These are phyloP conservation scores for Paratrypauchen microcephalus DNA, from an alignment of 2,797 vertebrate species.

Conservation along the genomic window DNA sequence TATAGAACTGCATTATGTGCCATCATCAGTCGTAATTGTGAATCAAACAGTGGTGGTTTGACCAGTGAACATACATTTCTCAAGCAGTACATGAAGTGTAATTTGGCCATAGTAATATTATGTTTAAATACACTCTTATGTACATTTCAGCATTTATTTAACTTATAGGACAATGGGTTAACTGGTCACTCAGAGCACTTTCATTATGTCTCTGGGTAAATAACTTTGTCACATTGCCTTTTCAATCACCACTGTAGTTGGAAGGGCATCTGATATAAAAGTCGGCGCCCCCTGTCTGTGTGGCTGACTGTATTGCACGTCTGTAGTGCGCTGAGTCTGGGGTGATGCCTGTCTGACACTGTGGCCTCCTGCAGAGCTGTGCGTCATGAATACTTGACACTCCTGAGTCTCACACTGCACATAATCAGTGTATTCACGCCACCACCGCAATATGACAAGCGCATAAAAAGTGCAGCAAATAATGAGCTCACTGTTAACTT, in stretches of 20 bases:
- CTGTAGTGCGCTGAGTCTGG: not conserved
- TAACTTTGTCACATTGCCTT: not conserved
- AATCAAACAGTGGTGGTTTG: no score
- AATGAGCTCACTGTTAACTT: constrained; percentile 6
- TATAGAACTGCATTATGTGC: no score
- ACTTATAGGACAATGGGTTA: not conserved
- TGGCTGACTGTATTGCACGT: not conserved
- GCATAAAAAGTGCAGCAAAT: constrained; percentile 7
- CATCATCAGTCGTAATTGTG: no score
- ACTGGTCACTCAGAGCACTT: not conserved
- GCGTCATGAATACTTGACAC: constrained; percentile 62
- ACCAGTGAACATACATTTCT: no score
- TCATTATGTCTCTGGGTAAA: no score
- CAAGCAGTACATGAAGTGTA: not conserved
- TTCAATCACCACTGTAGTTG: no score
- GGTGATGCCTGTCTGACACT: constrained; percentile 57
- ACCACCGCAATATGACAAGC: not conserved
- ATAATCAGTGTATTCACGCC: constrained; percentile 43
- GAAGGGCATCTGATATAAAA: not conserved
- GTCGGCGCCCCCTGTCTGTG: not conserved
- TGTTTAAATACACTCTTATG: not conserved
- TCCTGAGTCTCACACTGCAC: constrained; percentile 34
- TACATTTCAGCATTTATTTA: not conserved
- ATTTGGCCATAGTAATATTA: not conserved
- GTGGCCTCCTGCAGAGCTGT: constrained; percentile 56